Conservation (phyloP, 2,113 vertebrate species). For the Phyllostomus discolor region DNA sequence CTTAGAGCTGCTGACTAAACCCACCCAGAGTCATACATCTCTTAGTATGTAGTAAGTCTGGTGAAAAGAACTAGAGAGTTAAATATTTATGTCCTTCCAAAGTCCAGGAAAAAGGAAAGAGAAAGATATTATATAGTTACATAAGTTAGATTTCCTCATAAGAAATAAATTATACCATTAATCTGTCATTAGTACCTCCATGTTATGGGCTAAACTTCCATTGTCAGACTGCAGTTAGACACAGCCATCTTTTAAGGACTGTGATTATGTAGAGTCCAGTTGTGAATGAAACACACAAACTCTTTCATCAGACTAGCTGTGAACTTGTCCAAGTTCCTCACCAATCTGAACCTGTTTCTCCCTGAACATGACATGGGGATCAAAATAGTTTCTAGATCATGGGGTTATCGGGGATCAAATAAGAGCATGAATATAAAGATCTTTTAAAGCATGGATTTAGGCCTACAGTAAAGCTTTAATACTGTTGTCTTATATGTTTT, state of each 20-base stretch:
- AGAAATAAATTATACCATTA: conserved; percentile 19
- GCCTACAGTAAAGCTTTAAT: neutral
- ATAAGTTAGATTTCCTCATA: conserved; percentile 31
- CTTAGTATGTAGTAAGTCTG: neutral
- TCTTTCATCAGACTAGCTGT: neutral
- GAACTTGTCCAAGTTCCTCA: neutral
- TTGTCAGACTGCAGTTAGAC: neutral
- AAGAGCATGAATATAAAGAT: neutral
- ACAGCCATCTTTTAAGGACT: neutral
- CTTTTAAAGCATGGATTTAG: neutral
- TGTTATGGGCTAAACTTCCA: neutral
- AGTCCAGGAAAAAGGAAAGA: neutral
- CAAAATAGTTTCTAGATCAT: neutral
- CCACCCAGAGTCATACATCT: neutral
- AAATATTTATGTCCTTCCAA: conserved; percentile 23
- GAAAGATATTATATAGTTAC: neutral
- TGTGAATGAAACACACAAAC: neutral
- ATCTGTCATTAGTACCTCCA: neutral
- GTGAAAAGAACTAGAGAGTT: neutral
- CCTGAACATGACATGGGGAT: neutral
- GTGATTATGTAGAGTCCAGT: neutral
- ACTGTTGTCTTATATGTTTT: neutral
- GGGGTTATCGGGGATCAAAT: neutral
- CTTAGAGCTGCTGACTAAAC: neutral
- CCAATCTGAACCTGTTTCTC: neutral